These are phyloP conservation scores for Neodontobutis hainanensis DNA, from an alignment of 2,113 vertebrate species.

Conservation along the genomic window DNA sequence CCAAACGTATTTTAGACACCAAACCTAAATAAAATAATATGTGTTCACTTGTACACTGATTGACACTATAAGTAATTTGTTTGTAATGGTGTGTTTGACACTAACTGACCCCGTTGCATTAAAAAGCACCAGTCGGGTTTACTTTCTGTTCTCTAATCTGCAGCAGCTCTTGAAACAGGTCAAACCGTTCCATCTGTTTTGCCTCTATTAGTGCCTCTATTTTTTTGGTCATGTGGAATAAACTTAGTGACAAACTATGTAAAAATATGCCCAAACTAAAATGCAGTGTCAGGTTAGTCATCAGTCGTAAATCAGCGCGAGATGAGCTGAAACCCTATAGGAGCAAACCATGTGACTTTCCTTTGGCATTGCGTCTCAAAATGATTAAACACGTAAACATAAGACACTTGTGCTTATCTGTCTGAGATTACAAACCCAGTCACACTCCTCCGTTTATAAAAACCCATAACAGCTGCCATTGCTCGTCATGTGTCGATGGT, in stretches of 20 bases:
- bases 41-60: too few species aligned
- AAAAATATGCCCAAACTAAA: neutral
- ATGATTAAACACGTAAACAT: constrained; percentile 41
- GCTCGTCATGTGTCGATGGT: constrained; percentile 23
- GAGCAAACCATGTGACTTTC: neutral
- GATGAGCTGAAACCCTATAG: neutral
- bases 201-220: too few species aligned
- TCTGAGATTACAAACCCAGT: constrained; percentile 49
- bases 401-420: constrained; percentile 40
- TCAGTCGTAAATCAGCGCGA: neutral
- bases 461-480: constrained; percentile 41
- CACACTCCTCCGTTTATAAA: constrained; percentile 43
- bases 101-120: too few species aligned
- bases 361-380: constrained; percentile 19
- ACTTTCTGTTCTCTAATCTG: too few species aligned
- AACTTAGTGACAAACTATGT: neutral
- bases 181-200: too few species aligned
- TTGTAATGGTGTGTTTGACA: too few species aligned
- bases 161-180: too few species aligned
- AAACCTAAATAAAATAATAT: too few species aligned
- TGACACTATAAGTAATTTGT: too few species aligned
- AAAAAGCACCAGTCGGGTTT: too few species aligned
- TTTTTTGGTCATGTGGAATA: too few species aligned
- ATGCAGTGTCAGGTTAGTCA: neutral
- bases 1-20: too few species aligned